Evolutionary conservation across 1,140 invertebrate species (phyloP), one percentile per base, ranked within the genome.

Genomic region (Sitodiplosis mosellana): DNA sequence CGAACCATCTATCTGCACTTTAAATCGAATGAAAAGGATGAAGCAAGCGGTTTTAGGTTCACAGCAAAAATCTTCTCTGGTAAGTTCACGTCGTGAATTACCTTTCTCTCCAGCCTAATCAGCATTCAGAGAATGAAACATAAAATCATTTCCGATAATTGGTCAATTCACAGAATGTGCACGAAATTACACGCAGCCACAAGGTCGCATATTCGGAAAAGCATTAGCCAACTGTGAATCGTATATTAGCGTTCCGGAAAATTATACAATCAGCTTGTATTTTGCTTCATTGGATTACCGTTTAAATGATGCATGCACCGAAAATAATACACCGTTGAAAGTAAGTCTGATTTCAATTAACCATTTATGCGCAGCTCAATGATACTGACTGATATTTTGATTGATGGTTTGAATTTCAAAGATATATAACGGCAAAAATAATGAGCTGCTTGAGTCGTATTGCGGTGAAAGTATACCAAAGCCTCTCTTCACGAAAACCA

Each of bases 401-500:
- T n/a, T n/a, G n/a, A n/a, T n/a, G n/a, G n/a, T 51, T 34, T 65
- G 49, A 50, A 54, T 65, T 18, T 53, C 52, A 49, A 55, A 75
- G 62, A 57, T 76, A 49, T 66, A 59, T 40, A 72, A 76, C 33
- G 73, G 73, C 15, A 58, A 67, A 34, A 65, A 55, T 19, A 55
- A 58, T 4, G 64, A 53, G 34, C 40, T 66, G 17, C 43, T 80
- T n/a, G 54, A 58, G 2, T 69, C 54, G 37, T 48, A 72, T 4
- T 71, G 71, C 48, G 65, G 67, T 7, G 54, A 63, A 10, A 53
- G 49, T 38, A 33, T 51, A 11, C 71, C 73, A 2, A 59, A 61
- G 56, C 69, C 78, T 5, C 64, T 83, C 38, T 84, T 83, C 53
- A 78, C 75, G 40, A 68, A 59, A 0, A 64, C 69, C 17, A 78